A percentile compares a stretch with the other conserved stretches of the same genome.
Conservation (phyloP, 2,113 vertebrate genomes). For the Semnornis frantzii region DNA sequence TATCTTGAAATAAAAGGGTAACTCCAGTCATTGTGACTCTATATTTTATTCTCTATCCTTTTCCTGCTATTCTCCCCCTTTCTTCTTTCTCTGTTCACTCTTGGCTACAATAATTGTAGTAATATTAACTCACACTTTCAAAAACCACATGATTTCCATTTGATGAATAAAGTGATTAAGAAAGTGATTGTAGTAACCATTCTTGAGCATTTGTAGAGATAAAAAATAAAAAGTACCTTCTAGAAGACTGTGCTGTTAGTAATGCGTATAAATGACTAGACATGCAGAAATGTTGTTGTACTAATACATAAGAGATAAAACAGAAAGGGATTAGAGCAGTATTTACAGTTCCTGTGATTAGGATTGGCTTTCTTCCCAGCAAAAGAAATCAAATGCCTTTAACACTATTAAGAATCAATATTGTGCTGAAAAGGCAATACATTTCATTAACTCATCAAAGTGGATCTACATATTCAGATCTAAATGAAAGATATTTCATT, state of each 20-base stretch:
- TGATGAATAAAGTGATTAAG: neutral
- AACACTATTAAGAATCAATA: neutral
- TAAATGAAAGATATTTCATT: constrained; percentile 13
- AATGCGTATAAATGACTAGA: neutral
- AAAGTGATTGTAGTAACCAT: neutral
- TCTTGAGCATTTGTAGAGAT: neutral
- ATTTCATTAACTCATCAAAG: constrained; percentile 24
- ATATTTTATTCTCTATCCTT: neutral
- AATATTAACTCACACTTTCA: neutral
- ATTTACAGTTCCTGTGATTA: neutral
- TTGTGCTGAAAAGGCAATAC: constrained; percentile 3
- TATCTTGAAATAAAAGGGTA: neutral
- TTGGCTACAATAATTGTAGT: neutral
- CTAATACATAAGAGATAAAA: neutral
- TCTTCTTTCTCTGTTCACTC: neutral
- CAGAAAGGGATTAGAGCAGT: neutral
- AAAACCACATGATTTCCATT: neutral
- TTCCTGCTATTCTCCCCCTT: neutral
- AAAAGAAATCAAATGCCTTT: constrained; percentile 13
- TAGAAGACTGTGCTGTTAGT: neutral
- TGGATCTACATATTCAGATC: neutral
- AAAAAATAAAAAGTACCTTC: neutral
- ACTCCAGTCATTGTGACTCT: neutral
- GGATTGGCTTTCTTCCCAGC: constrained; percentile 3
- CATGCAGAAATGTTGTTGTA: neutral